A percentile compares a stretch with the other conserved stretches of the same genome.
Conservation (phyloP, 2,888 invertebrate species). For the Folsomia manolachei region DNA sequence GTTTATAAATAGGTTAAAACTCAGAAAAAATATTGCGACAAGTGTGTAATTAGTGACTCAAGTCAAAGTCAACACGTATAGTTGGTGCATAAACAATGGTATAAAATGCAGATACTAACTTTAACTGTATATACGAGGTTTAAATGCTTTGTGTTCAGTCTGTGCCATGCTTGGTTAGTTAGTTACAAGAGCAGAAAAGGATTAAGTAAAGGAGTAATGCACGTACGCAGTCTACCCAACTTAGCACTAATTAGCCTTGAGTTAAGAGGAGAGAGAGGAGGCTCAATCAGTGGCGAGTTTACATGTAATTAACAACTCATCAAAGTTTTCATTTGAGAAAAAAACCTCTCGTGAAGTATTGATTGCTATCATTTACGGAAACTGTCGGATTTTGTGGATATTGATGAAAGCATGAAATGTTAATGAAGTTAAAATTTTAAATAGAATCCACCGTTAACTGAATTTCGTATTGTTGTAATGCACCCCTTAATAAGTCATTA, state of each 20-base stretch:
- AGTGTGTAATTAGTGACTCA: not conserved
- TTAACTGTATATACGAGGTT: no score
- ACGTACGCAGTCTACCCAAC: not conserved
- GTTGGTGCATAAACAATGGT: no score
- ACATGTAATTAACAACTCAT: not conserved
- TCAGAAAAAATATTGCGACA: not conserved
- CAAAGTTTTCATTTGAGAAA: not conserved
- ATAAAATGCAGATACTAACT: no score
- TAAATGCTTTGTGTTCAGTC: not conserved
- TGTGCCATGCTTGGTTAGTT: not conserved
- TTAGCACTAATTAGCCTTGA: not conserved
- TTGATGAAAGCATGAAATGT: no score
- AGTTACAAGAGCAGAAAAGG: not conserved
- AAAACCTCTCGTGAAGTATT: no score
- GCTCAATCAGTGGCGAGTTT: not conserved
- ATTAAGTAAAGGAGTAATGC: not conserved
- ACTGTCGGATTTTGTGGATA: no score
- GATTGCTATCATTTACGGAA: no score
- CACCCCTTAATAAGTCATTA: no score
- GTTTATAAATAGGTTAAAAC: not conserved
- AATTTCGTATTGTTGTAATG: no score
- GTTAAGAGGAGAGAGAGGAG: not conserved
- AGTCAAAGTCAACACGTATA: no score
- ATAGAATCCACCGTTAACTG: no score
- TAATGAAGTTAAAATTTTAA: no score